Percentiles rank a stretch among this genome's conserved stretches.
Evolutionary conservation across 2,113 vertebrate genomes (phyloP).

Genomic region (Andinoacara biseriatus): DNA sequence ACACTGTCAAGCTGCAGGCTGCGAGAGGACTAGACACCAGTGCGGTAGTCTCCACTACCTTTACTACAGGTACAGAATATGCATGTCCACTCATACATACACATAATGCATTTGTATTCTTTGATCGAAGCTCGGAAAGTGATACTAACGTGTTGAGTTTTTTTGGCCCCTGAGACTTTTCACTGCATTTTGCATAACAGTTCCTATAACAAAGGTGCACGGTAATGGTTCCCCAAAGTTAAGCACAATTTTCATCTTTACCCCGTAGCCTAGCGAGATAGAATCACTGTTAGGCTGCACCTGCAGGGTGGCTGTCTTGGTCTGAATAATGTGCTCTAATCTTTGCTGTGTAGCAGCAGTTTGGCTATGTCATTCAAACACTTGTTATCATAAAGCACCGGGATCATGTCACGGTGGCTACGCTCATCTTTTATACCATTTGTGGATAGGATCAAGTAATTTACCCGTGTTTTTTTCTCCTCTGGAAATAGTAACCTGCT

Average conservation of each 20-base stretch:
- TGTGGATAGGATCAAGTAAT: neutral
- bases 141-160: slow-evolving; percentile 3
- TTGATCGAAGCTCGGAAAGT: neutral
- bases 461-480: neutral
- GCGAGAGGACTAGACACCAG: slow-evolving; percentile 87
- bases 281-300: slow-evolving; percentile 39
- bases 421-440: neutral
- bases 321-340: slow-evolving; percentile 10
- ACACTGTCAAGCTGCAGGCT: slow-evolving; percentile 90
- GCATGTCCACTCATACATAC: neutral
- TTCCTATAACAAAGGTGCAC: slow-evolving; percentile 11
- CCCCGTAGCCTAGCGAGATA: neutral
- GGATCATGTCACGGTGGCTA: neutral
- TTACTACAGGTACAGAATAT: slow-evolving; percentile 87
- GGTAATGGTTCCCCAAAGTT: slow-evolving; percentile 34
- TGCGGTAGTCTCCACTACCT: slow-evolving; percentile 83
- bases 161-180: slow-evolving; percentile 2
- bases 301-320: slow-evolving; percentile 15
- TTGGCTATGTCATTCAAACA: neutral
- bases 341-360: slow-evolving; percentile 9
- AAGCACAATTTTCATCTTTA: slow-evolving; percentile 1
- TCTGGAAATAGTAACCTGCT: neutral
- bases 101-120: neutral
- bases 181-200: slow-evolving; percentile 19
- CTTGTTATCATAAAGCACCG: neutral